phyloP scores from a whole-genome alignment of 1,140 invertebrate species.

The Eupeodes corollae region DNA sequence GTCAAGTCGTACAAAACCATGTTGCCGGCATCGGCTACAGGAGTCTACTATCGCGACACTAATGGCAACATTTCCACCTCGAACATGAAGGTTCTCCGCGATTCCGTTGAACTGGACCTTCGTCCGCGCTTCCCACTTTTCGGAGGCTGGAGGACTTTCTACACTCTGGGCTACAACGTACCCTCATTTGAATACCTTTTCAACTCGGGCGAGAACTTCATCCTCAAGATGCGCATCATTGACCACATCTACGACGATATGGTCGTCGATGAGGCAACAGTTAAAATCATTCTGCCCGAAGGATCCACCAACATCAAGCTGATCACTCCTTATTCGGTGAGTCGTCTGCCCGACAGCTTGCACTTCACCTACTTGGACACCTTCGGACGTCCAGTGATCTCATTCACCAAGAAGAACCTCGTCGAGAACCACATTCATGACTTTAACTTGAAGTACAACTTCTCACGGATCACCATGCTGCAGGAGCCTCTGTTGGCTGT shows the following conservation, averaged over 20 bases:
- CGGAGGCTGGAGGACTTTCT: conserved; percentile 98
- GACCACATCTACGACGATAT: conserved; percentile 97
- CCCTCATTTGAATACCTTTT: conserved; percentile 94
- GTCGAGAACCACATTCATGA: conserved; percentile 96
- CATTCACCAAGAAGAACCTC: conserved; percentile 75
- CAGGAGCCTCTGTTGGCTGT: conserved; percentile 87
- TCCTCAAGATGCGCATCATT: conserved; percentile 81
- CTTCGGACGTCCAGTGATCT: conserved; percentile 79
- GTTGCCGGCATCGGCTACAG: conserved; percentile 73
- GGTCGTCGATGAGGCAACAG: conserved; percentile 79
- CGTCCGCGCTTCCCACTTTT: conserved; percentile 94
- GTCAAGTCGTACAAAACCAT: conserved; percentile 89
- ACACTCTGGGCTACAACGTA: conserved; percentile 93
- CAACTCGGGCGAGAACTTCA: conserved; percentile 67
- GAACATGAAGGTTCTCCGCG: conserved; percentile 72
- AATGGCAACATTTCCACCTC: conserved; percentile 99
- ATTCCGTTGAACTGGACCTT: conserved; percentile 89
- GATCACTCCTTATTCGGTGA: conserved; percentile 70
- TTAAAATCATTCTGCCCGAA: conserved; percentile 92
- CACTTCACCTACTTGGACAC: conserved; percentile 95
- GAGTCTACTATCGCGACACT: conserved; percentile 89
- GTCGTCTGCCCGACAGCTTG: conserved; percentile 58
- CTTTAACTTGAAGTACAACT: conserved; percentile 76
- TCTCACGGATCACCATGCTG: conserved; percentile 73
- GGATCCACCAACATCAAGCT: conserved; percentile 73